Evolutionary conservation across 2,797 vertebrate species (phyloP), one percentile per base, ranked within the genome.

Genomic region (Eleutherodactylus coqui): DNA sequence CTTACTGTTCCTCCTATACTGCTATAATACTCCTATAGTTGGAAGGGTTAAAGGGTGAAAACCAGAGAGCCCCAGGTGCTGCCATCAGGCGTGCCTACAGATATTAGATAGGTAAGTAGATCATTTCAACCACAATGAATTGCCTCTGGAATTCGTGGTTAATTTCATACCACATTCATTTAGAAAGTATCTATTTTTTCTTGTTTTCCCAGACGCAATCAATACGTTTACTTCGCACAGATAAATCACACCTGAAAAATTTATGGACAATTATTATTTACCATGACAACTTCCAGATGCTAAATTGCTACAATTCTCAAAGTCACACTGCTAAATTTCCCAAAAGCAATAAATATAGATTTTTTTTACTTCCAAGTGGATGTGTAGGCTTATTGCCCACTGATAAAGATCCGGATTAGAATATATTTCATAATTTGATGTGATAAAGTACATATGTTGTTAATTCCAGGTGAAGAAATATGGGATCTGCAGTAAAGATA

Each of bases 231-330:
- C 82, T 81, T 87, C 86, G 34, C 77, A 81, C 75, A 84, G 86
- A 87, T 87, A 85, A 87, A 87, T 87, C 77, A 84, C 58, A 78
- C 32, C 82, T 87, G 86, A 87, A 87, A 87, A 81, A 87, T 87
- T 85, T 87, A 87, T 87, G 64, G 82, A 87, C 86, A 85, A 84
- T 87, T 84, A 87, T 87, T 87, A 84, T 87, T 87, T 87, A 87
- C 86, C 82, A 87, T 84, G 86, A 87, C 86, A 87, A 87, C 82
- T 87, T 87, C 77, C 82, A 87, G 86, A 87, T 87, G 82, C 86
- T 87, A 87, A 87, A 87, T 87, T 87, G 86, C 82, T 79, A 81
- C 82, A 81, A 84, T 84, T 84, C 82, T 87, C 77, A 84, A 87
- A 80, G 86, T 87, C 86, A 84, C 86, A 87, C 82, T 81, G 82